Evolutionary conservation across 2,888 invertebrate species (phyloP).

Genomic region (Sminthurides aquaticus): DNA sequence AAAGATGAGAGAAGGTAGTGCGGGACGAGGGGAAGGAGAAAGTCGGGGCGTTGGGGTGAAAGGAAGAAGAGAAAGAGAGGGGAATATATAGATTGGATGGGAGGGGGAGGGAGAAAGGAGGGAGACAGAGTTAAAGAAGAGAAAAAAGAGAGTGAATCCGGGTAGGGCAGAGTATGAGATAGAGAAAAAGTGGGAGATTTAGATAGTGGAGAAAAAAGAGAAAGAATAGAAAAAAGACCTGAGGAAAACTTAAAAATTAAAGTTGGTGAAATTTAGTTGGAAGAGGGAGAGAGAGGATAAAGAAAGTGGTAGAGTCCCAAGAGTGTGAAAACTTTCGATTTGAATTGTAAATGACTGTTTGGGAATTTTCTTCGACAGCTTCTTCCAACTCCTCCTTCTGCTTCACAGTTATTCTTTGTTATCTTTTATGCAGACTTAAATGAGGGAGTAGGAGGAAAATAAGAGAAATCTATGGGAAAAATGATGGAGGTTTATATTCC

Average conservation of each 20-base stretch:
- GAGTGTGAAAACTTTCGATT: conserved; percentile 34
- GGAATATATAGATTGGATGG: not conserved
- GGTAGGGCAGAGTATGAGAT: conserved; percentile 6
- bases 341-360: conserved; percentile 36
- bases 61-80: conserved; percentile 1
- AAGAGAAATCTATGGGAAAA: conserved; percentile 11
- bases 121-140: conserved; percentile 11
- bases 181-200: not conserved
- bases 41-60: not conserved
- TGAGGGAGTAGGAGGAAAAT: conserved; percentile 12
- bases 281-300: conserved; percentile 20
- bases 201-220: not conserved
- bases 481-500: not conserved
- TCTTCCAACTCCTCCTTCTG: conserved; percentile 18
- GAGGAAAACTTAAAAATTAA: conserved; percentile 35
- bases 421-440: conserved; percentile 13
- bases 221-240: conserved; percentile 16
- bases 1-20: too few species aligned
- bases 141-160: conserved; percentile 13
- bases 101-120: not conserved
- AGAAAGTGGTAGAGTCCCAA: conserved; percentile 25
- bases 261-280: conserved; percentile 27
- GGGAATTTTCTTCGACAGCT: conserved; percentile 33
- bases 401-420: conserved; percentile 22
- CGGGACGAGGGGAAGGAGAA: not conserved